These are phyloP conservation scores for Erynnis tages DNA, from an alignment of 2,888 invertebrate genomes.

Conservation along the genomic window DNA sequence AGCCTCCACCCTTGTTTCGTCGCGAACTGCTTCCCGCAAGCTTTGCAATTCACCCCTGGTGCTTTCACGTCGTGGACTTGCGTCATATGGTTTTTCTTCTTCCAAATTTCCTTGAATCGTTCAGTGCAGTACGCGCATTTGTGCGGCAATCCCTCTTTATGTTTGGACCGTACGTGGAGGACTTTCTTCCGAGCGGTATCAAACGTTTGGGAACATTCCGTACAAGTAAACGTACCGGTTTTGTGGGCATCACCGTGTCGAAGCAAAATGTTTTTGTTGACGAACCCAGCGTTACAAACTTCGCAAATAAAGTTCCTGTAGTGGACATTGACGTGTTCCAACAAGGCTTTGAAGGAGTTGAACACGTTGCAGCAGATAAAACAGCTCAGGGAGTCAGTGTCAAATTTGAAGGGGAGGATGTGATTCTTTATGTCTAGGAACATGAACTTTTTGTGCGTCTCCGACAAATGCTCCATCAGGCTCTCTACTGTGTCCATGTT, in stretches of 20 bases:
- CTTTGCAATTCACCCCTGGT: slow-evolving; percentile 47
- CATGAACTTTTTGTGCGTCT: slow-evolving; percentile 34
- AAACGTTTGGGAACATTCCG: slow-evolving; percentile 67
- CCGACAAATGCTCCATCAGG: slow-evolving; percentile 36
- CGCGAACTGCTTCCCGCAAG: slow-evolving; percentile 50
- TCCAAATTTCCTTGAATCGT: slow-evolving; percentile 49
- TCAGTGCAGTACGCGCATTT: slow-evolving; percentile 52
- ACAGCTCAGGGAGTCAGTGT: slow-evolving; percentile 38
- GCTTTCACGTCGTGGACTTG: slow-evolving; percentile 44
- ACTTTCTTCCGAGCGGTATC: slow-evolving; percentile 66
- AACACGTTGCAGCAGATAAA: slow-evolving; percentile 40
- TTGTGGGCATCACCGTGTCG: slow-evolving; percentile 56
- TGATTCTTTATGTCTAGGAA: slow-evolving; percentile 39
- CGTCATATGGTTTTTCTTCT: slow-evolving; percentile 48
- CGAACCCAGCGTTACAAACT: slow-evolving; percentile 42
- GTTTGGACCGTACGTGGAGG: slow-evolving; percentile 67
- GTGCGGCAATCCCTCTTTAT: slow-evolving; percentile 44
- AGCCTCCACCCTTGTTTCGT: slow-evolving; percentile 46
- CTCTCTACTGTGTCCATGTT: slow-evolving; percentile 32
- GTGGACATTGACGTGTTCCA: slow-evolving; percentile 47
- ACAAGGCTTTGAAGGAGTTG: slow-evolving; percentile 41
- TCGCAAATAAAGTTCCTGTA: slow-evolving; percentile 44
- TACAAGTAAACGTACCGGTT: slow-evolving; percentile 55
- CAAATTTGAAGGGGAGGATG: slow-evolving; percentile 45
- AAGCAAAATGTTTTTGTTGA: slow-evolving; percentile 38